A percentile compares a stretch with the other conserved stretches of the same genome.
phyloP scores from a whole-genome alignment of 2,113 vertebrate genomes.

The Tamias sibiricus region DNA sequence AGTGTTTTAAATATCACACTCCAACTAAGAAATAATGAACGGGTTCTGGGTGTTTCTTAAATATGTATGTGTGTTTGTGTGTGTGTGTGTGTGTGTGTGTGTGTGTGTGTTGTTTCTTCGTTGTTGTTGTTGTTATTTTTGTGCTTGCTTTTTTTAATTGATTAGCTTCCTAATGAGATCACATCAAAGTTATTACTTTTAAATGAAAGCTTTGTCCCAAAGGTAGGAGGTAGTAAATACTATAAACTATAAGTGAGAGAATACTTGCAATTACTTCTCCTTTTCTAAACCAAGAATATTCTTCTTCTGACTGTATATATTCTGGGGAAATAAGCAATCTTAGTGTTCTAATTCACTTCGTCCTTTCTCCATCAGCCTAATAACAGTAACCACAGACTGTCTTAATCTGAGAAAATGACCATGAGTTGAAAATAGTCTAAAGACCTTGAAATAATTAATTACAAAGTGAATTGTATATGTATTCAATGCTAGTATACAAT shows the following conservation, averaged over 20 bases:
- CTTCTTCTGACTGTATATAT: not conserved
- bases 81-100: not conserved
- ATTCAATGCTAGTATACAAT: not conserved
- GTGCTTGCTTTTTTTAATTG: constrained; percentile 29
- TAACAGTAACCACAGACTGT: not conserved
- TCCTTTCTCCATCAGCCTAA: not conserved
- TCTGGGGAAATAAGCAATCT: not conserved
- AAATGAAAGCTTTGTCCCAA: constrained; percentile 44
- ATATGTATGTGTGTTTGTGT: not conserved
- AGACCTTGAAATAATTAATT: not conserved
- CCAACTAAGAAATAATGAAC: not conserved
- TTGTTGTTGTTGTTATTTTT: not conserved
- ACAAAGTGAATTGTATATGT: not conserved
- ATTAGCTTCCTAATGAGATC: constrained; percentile 53
- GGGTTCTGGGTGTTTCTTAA: not conserved
- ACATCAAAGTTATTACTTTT: not conserved
- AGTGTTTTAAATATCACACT: constrained; percentile 30
- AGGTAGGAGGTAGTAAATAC: not conserved
- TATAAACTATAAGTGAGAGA: not conserved
- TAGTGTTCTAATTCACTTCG: not conserved
- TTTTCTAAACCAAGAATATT: not conserved
- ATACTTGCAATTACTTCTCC: not conserved
- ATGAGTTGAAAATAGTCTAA: constrained; percentile 38
- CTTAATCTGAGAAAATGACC: not conserved
- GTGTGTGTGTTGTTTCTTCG: not conserved